Conservation (phyloP, 2,797 vertebrate genomes). For the Anabas testudineus region DNA sequence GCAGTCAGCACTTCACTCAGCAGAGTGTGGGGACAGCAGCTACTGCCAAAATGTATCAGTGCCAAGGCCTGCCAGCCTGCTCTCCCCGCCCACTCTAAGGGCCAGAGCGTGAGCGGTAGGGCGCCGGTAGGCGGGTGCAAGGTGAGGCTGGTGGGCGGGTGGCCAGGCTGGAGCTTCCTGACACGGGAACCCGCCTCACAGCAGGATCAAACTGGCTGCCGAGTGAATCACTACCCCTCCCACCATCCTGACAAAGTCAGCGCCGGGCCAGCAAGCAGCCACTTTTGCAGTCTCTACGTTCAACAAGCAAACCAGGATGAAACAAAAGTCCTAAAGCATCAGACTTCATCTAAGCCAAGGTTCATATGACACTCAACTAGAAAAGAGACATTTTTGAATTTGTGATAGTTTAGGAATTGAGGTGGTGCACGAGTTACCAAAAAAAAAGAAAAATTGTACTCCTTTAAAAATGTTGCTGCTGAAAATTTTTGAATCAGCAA, state of each 20-base stretch:
- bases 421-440: slow-evolving; percentile 8
- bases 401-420: slow-evolving; percentile 37
- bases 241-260: slow-evolving; percentile 77
- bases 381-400: slow-evolving; percentile 26
- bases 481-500: slow-evolving; percentile 63
- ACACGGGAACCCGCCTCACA: slow-evolving; percentile 83
- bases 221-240: slow-evolving; percentile 85
- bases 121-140: slow-evolving; percentile 81
- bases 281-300: slow-evolving; percentile 75
- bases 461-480: slow-evolving; percentile 58
- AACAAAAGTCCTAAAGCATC: slow-evolving; percentile 42
- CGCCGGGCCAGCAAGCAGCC: slow-evolving; percentile 61
- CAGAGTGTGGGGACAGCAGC: slow-evolving; percentile 79
- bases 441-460: too few species aligned
- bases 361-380: slow-evolving; percentile 29
- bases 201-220: slow-evolving; percentile 82
- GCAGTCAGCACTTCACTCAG: slow-evolving; percentile 79
- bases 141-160: slow-evolving; percentile 85
- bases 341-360: slow-evolving; percentile 32
- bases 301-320: slow-evolving; percentile 66
- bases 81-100: slow-evolving; percentile 84
- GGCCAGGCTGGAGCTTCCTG: slow-evolving; percentile 86
- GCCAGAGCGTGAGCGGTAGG: slow-evolving; percentile 82
- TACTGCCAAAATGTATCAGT: slow-evolving; percentile 79
- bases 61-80: slow-evolving; percentile 82